A percentile compares a stretch with the other conserved stretches of the same genome.
These are phyloP conservation scores for Pangasianodon gigas DNA, from an alignment of 2,113 vertebrate genomes.

Conservation along the genomic window DNA sequence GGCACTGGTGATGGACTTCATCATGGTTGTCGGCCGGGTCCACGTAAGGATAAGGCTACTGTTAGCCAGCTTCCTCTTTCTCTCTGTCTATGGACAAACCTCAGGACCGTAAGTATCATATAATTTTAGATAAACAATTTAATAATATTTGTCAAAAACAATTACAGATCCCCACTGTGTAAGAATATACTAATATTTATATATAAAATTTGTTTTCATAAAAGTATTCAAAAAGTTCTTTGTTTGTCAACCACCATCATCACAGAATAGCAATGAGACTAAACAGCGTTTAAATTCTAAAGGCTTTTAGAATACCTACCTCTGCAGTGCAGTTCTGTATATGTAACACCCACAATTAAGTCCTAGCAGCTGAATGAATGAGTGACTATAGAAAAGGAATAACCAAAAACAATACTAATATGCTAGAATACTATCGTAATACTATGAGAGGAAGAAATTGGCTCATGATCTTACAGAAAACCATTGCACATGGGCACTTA, in stretches of 20 bases:
- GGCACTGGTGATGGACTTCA: slow-evolving; percentile 11
- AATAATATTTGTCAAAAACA: background rate
- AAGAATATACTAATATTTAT: background rate
- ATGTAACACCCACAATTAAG: too few relatives aligned
- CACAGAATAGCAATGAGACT: background rate
- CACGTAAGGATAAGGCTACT: slow-evolving; percentile 55
- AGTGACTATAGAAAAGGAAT: too few relatives aligned
- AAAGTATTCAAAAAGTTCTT: background rate
- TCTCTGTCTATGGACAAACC: slow-evolving; percentile 28
- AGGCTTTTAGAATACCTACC: too few relatives aligned
- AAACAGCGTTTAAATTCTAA: background rate
- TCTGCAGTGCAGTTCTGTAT: too few relatives aligned
- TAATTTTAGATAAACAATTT: background rate
- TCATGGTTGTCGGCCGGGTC: slow-evolving; percentile 59
- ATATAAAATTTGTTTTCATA: background rate
- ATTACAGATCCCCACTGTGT: background rate
- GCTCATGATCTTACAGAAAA: too few relatives aligned
- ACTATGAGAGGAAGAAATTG: too few relatives aligned
- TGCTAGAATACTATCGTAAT: too few relatives aligned
- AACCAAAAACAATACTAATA: too few relatives aligned
- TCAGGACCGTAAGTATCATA: slow-evolving; percentile 62
- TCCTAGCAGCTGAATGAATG: too few relatives aligned
- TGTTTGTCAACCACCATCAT: background rate
- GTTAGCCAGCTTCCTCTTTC: slow-evolving; percentile 53
- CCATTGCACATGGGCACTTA: too few relatives aligned